Evolutionary conservation across 2,888 invertebrate genomes (phyloP), one percentile per base, ranked within the genome.

Genomic region (Dynastes maya): DNA sequence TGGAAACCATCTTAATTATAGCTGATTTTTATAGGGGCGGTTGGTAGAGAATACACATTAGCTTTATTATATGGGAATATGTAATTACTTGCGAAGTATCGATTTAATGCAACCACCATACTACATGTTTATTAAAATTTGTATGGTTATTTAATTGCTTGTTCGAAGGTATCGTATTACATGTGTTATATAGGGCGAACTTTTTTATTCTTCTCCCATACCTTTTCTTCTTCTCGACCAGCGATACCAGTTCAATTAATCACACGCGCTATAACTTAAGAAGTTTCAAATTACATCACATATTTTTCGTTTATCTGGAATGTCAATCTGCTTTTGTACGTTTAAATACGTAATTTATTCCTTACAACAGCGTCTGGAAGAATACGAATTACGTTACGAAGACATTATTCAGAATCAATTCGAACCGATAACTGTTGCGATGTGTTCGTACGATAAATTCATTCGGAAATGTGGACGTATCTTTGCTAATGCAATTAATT

Each of bases 1-100:
- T 80, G 74, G 77, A 80, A 80, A 78, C 75, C 79, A 74, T 77
- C 78, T 80, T 82, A 80, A 82, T 82, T 82, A 77, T 80, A 78
- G 78, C 80, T 79, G 80, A 82, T 82, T 80, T 82, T 82, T 80
- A 82, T 78, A 49, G 68, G 53, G 75, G 75, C 74, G 61, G 49
- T 55, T 74, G 49, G 8, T 22, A 22, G 55, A 61, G 63, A 75
- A 74, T 61, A 75, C 61, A 72, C 68, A 78, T 78, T 78, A 58
- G 45, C 72, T 45, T 74, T 74, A 74, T 74, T 74, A 74, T 16
- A 61, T 13, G 61, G 27, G 61, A 74, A 74, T 74, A 63, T 63
- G 72, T 74, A 74, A 63, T 74, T 61, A 74, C 61, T 45, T 68
- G 51, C 22, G 55, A 22, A 22, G 61, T 61, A 74, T 61, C 72